These are phyloP conservation scores for Idaea dimidiata DNA, from an alignment of 2,888 invertebrate genomes.

Conservation along the genomic window DNA sequence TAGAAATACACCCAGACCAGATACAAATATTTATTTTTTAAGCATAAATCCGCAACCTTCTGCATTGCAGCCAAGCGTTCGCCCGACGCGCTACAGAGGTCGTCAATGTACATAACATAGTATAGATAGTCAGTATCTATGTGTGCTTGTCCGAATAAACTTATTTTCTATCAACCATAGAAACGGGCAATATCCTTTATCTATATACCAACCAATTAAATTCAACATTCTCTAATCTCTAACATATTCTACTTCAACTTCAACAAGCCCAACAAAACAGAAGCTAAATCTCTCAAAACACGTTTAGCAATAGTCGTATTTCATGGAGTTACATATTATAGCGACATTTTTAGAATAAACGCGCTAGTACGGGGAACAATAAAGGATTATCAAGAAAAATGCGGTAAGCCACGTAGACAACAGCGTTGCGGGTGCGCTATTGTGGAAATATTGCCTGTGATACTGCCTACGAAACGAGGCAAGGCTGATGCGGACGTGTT, in stretches of 20 bases:
- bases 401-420: conserved; percentile 1
- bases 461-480: background rate
- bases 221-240: background rate
- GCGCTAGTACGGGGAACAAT: background rate
- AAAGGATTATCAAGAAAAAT: conserved; percentile 1
- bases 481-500: background rate
- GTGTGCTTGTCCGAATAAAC: no score
- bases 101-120: no score
- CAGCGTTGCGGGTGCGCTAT: background rate
- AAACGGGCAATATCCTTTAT: no score
- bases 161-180: no score
- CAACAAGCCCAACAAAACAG: background rate
- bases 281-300: background rate
- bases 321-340: background rate
- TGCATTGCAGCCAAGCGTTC: no score
- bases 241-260: background rate
- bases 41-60: no score
- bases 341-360: background rate
- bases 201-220: no score
- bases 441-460: background rate
- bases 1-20: no score
- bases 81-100: no score
- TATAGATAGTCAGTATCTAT: no score
- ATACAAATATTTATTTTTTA: no score
- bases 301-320: background rate